phyloP scores from a whole-genome alignment of 2,888 invertebrate species.

The Acleris holmiana region DNA sequence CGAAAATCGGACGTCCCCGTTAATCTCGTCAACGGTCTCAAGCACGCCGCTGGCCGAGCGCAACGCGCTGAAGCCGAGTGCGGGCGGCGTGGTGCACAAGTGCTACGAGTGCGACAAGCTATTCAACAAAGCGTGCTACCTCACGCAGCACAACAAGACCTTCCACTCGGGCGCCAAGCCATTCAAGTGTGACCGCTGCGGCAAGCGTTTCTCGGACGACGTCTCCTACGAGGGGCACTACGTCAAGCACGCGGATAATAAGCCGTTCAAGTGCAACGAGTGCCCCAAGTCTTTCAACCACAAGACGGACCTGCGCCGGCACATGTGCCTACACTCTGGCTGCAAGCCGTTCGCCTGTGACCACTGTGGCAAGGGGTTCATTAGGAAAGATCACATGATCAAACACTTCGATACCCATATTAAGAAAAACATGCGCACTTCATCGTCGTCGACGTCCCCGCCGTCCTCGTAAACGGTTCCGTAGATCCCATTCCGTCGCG shows the following conservation, averaged over 20 bases:
- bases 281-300: constrained; percentile 96
- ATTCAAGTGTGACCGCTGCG: constrained; percentile 93
- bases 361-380: constrained; percentile 94
- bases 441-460: constrained; percentile 56
- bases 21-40: constrained; percentile 71
- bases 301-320: constrained; percentile 94
- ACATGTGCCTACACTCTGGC: constrained; percentile 94
- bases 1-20: constrained; percentile 66
- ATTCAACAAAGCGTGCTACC: constrained; percentile 93
- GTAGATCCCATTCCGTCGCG: constrained; percentile 44
- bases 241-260: constrained; percentile 91
- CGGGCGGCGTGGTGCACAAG: constrained; percentile 79
- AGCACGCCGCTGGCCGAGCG: constrained; percentile 74
- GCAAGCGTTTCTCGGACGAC: constrained; percentile 91
- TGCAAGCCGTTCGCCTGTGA: constrained; percentile 92
- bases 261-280: constrained; percentile 93
- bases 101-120: constrained; percentile 93
- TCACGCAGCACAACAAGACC: constrained; percentile 95
- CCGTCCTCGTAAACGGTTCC: constrained; percentile 47
- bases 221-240: constrained; percentile 89
- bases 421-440: constrained; percentile 80
- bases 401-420: constrained; percentile 93
- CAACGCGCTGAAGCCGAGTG: constrained; percentile 68
- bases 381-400: constrained; percentile 95
- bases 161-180: constrained; percentile 95